These are phyloP conservation scores for Antigone vipio DNA, from an alignment of 2,113 vertebrate genomes.

Conservation along the genomic window DNA sequence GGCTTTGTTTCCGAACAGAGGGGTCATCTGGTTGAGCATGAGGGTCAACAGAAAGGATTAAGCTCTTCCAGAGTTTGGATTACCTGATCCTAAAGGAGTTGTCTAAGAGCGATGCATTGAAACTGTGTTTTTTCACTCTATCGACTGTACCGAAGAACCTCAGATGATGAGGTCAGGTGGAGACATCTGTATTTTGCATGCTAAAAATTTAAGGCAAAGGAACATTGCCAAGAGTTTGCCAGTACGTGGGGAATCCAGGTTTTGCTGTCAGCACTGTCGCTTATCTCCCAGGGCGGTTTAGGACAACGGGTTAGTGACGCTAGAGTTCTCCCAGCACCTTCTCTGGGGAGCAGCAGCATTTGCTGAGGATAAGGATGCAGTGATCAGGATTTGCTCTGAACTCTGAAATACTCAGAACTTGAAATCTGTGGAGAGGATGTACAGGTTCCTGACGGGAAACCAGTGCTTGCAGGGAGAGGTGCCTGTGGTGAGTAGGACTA, in stretches of 20 bases:
- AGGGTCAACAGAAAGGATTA: background rate
- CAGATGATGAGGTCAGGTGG: background rate
- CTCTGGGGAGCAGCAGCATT: background rate
- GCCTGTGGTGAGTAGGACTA: background rate
- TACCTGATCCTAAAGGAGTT: background rate
- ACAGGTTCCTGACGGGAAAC: background rate
- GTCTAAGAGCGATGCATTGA: background rate
- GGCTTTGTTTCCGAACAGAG: background rate
- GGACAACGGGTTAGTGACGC: background rate
- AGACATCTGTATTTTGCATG: background rate
- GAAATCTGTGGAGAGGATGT: fast-evolving
- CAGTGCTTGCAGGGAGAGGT: background rate
- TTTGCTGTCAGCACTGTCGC: background rate
- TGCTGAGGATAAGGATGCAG: background rate
- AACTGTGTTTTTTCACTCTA: background rate
- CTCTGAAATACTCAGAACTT: background rate
- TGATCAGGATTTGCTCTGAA: background rate
- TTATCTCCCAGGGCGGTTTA: background rate
- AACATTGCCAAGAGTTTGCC: background rate
- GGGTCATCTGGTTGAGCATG: background rate
- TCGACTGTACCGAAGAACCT: background rate
- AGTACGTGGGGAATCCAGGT: background rate
- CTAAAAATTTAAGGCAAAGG: background rate
- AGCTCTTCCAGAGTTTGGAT: background rate
- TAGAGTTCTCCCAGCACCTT: background rate